phyloP scores from a whole-genome alignment of 2,888 invertebrate species.

The Empis livida region DNA sequence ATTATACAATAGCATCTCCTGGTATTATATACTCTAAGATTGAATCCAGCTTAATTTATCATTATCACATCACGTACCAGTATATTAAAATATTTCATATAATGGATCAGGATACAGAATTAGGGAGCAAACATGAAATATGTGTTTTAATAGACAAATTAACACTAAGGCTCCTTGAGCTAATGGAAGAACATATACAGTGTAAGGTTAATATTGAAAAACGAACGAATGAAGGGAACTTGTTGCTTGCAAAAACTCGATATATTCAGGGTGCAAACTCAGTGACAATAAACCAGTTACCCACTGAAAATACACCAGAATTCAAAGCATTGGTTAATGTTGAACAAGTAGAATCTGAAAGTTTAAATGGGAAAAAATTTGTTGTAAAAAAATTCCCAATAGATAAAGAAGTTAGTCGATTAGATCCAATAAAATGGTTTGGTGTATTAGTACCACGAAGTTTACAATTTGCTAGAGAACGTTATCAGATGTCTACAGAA shows the following conservation, averaged over 20 bases:
- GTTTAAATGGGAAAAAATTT: slow-evolving; percentile 24
- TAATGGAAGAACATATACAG: slow-evolving; percentile 60
- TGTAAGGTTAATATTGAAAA: slow-evolving; percentile 57
- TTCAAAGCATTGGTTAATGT: slow-evolving; percentile 36
- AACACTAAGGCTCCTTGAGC: slow-evolving; percentile 50
- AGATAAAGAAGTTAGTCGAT: slow-evolving; percentile 31
- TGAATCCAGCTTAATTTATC: too few species aligned
- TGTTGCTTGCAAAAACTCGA: slow-evolving; percentile 62
- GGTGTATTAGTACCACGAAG: slow-evolving; percentile 73
- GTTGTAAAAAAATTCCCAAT: slow-evolving; percentile 27
- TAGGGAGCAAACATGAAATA: slow-evolving; percentile 9
- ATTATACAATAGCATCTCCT: too few species aligned
- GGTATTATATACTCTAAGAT: too few species aligned
- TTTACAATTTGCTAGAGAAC: slow-evolving; percentile 57
- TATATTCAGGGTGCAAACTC: slow-evolving; percentile 67
- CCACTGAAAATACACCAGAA: slow-evolving; percentile 44
- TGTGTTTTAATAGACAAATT: slow-evolving; percentile 51
- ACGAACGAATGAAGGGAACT: slow-evolving; percentile 52
- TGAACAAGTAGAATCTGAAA: slow-evolving; percentile 28
- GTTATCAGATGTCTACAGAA: slow-evolving; percentile 57
- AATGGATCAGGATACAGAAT: too few species aligned
- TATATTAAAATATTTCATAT: too few species aligned
- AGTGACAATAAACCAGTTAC: slow-evolving; percentile 54
- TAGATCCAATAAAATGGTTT: slow-evolving; percentile 73
- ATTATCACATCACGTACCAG: too few species aligned